Evolutionary conservation across 2,113 vertebrate species (phyloP).

Genomic region (Paraplagusia blochii): DNA sequence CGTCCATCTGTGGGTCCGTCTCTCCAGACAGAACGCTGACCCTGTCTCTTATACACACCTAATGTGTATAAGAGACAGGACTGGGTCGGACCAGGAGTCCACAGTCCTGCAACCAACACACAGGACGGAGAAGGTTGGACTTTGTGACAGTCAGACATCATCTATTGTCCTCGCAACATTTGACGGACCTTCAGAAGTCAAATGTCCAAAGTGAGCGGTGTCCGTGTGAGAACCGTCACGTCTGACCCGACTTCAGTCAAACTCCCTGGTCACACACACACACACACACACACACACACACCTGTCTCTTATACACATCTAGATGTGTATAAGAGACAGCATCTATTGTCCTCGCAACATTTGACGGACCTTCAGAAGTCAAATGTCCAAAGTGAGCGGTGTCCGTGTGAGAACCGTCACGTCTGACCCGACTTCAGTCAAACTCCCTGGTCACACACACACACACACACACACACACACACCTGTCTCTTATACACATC

Average conservation of each 20-base stretch:
- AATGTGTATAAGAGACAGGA: no score
- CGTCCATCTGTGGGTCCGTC: no score
- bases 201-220: constrained; percentile 58
- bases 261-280: constrained; percentile 29
- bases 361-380: constrained; percentile 54
- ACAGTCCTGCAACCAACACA: constrained; percentile 82
- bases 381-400: constrained; percentile 60
- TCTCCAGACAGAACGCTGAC: no score
- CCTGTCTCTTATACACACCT: no score
- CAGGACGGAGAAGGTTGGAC: neutral
- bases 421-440: constrained; percentile 60
- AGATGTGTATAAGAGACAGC: no score
- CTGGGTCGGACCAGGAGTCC: constrained; percentile 80
- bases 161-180: no score
- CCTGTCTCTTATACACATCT: no score
- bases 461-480: constrained; percentile 51
- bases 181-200: constrained; percentile 58
- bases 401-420: constrained; percentile 57
- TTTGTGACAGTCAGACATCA: no score
- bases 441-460: constrained; percentile 32
- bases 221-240: constrained; percentile 58
- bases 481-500: no score
- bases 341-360: no score
- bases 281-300: constrained; percentile 51
- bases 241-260: constrained; percentile 59